Evolutionary conservation across 37 sponge, comb jelly and placozoan species (phyloP), one percentile per base, ranked within the genome.

Genomic region (Hormiphora californensis): DNA sequence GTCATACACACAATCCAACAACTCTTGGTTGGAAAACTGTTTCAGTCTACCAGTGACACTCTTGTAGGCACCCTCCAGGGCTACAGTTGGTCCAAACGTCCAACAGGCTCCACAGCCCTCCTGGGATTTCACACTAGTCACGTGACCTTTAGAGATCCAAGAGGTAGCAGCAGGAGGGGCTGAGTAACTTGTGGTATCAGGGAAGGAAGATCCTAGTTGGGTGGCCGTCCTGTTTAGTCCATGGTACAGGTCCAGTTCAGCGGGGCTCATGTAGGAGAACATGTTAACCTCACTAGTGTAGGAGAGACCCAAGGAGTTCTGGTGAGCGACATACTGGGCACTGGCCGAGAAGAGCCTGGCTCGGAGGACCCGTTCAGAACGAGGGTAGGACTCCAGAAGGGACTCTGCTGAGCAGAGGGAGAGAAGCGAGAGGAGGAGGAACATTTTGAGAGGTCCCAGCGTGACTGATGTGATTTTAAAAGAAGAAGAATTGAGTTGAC

Each of bases 1-100:
- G n/a, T 57, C 61, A 15, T 57, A 57, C n/a, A 57, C 61, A 57
- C 61, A 57, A 30, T 57, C 61, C 61, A 57, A 30, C n/a, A 57
- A 12, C n/a, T 57, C 61, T 30, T 57, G 61, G n/a, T 57, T 57
- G n/a, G 61, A 57, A 30, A 57, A 57, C 61, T 57, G 61, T 30
- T 57, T 57, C 61, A 57, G 61, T 57, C n/a, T 57, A 5, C 61
- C 61, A 28, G 61, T 57, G 30, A 57, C 30, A 28, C 17, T 57
- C n/a, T 57, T 57, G 23, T 57, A 57, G 61, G 61, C 61, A 28
- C 61, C 61, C 61, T 57, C 61, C 27, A 57, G n/a, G 7, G 61
- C 61, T 21, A 57, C 61, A 19, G 61, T 57, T 21, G 61, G 61
- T 57, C 61, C 61, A 15, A 57, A 57, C 23, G 61, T 57, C 61